Conservation (phyloP, 2,888 invertebrate species). For the Luperina testacea region DNA sequence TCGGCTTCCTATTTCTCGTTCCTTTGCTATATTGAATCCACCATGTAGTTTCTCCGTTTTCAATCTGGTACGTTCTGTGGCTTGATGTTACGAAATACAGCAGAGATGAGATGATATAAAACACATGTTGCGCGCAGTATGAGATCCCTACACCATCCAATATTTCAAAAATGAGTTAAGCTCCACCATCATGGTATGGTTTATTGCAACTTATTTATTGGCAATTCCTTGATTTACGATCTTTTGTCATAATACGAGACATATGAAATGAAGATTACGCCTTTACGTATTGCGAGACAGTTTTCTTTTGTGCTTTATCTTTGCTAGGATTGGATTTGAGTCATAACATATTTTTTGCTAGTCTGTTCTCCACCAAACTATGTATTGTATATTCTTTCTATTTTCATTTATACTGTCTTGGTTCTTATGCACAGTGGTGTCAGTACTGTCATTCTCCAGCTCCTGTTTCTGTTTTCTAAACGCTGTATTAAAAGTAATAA, state of each 20-base stretch:
- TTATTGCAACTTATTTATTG: slow-evolving; percentile 80
- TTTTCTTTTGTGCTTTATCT: slow-evolving; percentile 32
- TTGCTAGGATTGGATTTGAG: slow-evolving; percentile 22
- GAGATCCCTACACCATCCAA: slow-evolving; percentile 79
- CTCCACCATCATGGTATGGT: slow-evolving; percentile 76
- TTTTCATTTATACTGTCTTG: neutral
- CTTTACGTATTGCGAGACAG: slow-evolving; percentile 38
- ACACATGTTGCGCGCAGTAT: slow-evolving; percentile 85
- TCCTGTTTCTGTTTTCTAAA: neutral
- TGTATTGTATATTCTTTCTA: slow-evolving; percentile 11
- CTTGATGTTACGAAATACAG: slow-evolving; percentile 82
- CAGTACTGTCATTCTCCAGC: neutral
- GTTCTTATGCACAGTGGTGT: neutral
- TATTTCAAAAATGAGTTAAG: slow-evolving; percentile 86
- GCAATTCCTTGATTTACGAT: slow-evolving; percentile 73
- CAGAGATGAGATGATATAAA: slow-evolving; percentile 83
- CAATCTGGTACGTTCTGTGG: slow-evolving; percentile 80
- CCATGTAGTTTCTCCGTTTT: slow-evolving; percentile 82
- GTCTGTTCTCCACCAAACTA: neutral
- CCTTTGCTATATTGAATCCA: slow-evolving; percentile 85
- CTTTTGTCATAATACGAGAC: slow-evolving; percentile 71
- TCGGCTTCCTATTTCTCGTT: slow-evolving; percentile 81
- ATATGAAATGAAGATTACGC: slow-evolving; percentile 61
- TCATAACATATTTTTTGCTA: slow-evolving; percentile 3
- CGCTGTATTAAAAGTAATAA: neutral